Base-by-base conservation (phyloP, 2,888 invertebrate species). In the Lycia hirtaria region DNA sequence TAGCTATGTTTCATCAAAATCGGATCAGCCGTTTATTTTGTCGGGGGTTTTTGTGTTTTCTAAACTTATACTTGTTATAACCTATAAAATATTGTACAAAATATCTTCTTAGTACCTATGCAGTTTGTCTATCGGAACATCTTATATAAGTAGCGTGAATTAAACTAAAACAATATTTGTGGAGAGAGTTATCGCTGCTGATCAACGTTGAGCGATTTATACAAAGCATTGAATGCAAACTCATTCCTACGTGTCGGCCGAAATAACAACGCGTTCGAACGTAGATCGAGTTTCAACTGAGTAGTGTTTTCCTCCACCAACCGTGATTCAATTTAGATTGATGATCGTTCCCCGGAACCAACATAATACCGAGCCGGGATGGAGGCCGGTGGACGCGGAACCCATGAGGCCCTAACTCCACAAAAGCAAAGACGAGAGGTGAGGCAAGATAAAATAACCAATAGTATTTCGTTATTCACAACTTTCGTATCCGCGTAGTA, bases 271-370 rank as follows among this genome's bases (percentile, higher is more conserved):
- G 58, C 60, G 44, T 49, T 60, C 51, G 56, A 61, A 54, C 62
- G 56, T 62, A 64, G 65, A 67, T 65, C 60, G 65, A 65, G 62
- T 67, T 67, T 58, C 67, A 56, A 63, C 51, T 62, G 58, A 59
- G 63, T 63, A 61, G 61, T 65, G 67, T 65, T 67, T 67, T 65
- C 65, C 67, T 67, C 60, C 60, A 37, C 61, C 41, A 43, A 57
- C 53, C 65, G 64, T 65, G 65, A 65, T 68, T 68, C 64, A 65
- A 64, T 68, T 65, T 65, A 65, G 62, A 68, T 65, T 68, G 64
- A 64, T 65, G 65, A 65, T 64, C 65, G 62, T 68, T 57, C 56
- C 50, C 62, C 65, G 62, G 62, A 62, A 62, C 58, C 64, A 62
- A 60, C 67, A 62, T 67, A 65, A 65, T 65, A 67, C 63, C 57